Conservation (phyloP, 2,888 invertebrate genomes). For the Fragum whitleyi region DNA sequence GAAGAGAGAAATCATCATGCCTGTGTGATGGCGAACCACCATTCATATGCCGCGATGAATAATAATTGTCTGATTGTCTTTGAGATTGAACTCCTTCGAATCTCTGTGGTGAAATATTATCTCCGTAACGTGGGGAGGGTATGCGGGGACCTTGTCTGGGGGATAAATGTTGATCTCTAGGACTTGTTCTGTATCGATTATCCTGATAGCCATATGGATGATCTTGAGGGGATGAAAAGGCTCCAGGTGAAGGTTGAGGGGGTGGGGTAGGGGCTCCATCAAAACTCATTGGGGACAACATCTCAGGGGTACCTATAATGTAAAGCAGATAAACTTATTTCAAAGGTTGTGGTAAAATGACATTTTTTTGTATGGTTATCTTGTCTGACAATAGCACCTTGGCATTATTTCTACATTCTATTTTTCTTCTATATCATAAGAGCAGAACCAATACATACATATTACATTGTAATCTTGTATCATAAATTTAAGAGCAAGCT, state of each 20-base stretch:
- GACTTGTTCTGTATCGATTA: slow-evolving; percentile 55
- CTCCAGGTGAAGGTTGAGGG: slow-evolving; percentile 81
- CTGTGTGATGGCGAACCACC: slow-evolving; percentile 48
- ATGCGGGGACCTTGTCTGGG: slow-evolving; percentile 51
- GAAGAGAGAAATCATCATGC: slow-evolving; percentile 47
- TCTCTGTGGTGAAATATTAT: slow-evolving; percentile 50
- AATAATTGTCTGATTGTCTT: slow-evolving; percentile 54
- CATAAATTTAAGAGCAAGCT: too few relatives aligned
- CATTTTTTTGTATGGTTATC: too few relatives aligned
- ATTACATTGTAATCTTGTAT: too few relatives aligned
- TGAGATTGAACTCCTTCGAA: slow-evolving; percentile 57
- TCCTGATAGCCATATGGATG: slow-evolving; percentile 52
- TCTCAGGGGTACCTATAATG: slow-evolving; percentile 79
- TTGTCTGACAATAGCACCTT: too few relatives aligned
- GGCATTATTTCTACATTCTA: too few relatives aligned
- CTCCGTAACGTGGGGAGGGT: slow-evolving; percentile 47
- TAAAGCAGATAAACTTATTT: too few relatives aligned
- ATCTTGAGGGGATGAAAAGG: slow-evolving; percentile 66
- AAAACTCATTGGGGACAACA: slow-evolving; percentile 79
- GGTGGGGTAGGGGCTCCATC: slow-evolving; percentile 81
- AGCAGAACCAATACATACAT: too few relatives aligned
- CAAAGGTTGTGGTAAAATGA: not conserved
- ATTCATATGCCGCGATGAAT: slow-evolving; percentile 50
- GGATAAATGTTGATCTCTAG: slow-evolving; percentile 55
- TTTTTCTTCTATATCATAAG: too few relatives aligned